Conservation (phyloP, 2,888 invertebrate genomes). For the Oxyscelio sp. region DNA sequence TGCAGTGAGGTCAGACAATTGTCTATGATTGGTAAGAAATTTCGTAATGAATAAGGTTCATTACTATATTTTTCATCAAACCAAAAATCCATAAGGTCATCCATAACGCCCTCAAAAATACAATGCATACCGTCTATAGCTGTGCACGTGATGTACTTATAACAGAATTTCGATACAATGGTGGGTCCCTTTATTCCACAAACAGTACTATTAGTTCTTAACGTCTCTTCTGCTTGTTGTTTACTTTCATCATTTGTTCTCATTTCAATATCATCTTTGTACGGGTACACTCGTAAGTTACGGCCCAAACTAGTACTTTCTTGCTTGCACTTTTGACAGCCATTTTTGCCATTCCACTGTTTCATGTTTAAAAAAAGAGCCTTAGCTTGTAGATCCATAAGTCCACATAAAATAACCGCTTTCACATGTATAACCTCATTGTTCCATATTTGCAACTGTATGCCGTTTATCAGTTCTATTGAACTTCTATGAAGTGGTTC, state of each 20-base stretch:
- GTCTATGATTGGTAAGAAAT: not conserved
- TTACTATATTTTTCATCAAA: not conserved
- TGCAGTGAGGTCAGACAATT: too few species aligned
- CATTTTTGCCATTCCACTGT: conserved; percentile 38
- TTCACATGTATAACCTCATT: not conserved
- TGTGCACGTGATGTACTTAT: conserved; percentile 25
- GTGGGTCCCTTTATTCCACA: conserved; percentile 55
- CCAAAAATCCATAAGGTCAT: too few species aligned
- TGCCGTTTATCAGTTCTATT: conserved; percentile 31
- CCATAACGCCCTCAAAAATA: conserved; percentile 20
- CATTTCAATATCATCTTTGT: conserved; percentile 22
- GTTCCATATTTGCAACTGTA: conserved; percentile 17
- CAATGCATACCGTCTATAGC: conserved; percentile 52
- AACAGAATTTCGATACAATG: conserved; percentile 27
- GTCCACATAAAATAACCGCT: conserved; percentile 45
- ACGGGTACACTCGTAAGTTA: conserved; percentile 31
- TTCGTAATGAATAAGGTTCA: conserved; percentile 12
- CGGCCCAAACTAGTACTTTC: conserved; percentile 1
- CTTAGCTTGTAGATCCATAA: not conserved
- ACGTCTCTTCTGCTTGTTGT: conserved; percentile 26
- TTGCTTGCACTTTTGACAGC: conserved; percentile 47
- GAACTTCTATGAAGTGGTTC: conserved; percentile 37
- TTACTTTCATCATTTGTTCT: conserved; percentile 38
- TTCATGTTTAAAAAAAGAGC: conserved; percentile 58
- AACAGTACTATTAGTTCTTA: conserved; percentile 7